Evolutionary conservation across 2,888 invertebrate genomes (phyloP), one percentile per base, ranked within the genome.

Genomic region (Rutpela maculata): DNA sequence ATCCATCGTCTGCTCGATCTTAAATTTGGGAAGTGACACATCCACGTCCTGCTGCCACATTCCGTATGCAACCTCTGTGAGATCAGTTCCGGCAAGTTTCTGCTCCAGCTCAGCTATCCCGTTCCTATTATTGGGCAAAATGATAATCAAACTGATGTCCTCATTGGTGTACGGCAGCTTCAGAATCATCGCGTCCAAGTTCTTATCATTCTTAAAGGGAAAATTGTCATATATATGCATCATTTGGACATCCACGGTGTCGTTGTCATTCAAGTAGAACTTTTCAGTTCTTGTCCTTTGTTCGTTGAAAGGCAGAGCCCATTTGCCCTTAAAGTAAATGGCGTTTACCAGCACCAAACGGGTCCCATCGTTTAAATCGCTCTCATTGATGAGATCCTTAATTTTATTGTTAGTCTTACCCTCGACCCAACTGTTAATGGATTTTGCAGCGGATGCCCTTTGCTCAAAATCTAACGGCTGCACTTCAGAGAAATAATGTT

Each of bases 241-340:
- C 92, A 94, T 95, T n/a, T 94, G 92, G 3, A 95, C 93, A 38
- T 93, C 89, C 1, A 94, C 91, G 0, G 90, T 90, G n/a, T 91
- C 91, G 0, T 88, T n/a, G n/a, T n/a, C n/a, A n/a, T n/a, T n/a
- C n/a, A n/a, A n/a, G n/a, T n/a, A n/a, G n/a, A n/a, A n/a, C n/a
- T n/a, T n/a, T n/a, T n/a, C n/a, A n/a, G n/a, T n/a, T n/a, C n/a
- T n/a, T n/a, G n/a, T n/a, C n/a, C 83, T 43, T 0, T 85, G 84
- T 0, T 90, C 86, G 26, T 94, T 87, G 86, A 98, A 98, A 83
- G 93, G 91, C 43, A 91, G 87, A 62, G 90, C 88, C 96, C 97
- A 97, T 50, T 92, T 91, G 1, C 92, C 93, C 91, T 97, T 97
- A 90, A 97, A 97, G 88, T 97, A 96, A 17, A 97, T 92, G 0